A percentile compares a stretch with the other conserved stretches of the same genome.
Evolutionary conservation across 2,797 vertebrate genomes (phyloP).

Genomic region (Artibeus lituratus): DNA sequence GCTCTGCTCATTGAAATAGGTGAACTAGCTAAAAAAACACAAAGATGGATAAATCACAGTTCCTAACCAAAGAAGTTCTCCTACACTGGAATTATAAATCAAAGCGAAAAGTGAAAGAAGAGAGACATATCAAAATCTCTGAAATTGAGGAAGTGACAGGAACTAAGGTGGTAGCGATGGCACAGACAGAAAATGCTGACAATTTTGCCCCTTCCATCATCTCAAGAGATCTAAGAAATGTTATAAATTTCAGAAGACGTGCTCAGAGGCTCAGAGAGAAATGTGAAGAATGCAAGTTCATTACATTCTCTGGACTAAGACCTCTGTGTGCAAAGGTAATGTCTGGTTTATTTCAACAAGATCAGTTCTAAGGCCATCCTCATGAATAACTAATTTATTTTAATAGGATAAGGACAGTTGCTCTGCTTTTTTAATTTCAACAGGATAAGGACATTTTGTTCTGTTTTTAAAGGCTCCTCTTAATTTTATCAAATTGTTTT

Average conservation of each 20-base stretch:
- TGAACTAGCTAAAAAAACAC: not conserved
- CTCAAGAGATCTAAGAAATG: not conserved
- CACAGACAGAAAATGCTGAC: not conserved
- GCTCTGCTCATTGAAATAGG: not conserved
- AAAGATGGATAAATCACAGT: not conserved
- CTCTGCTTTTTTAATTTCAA: not conserved
- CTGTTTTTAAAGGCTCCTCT: not conserved
- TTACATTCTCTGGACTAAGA: not conserved
- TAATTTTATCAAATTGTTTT: not conserved
- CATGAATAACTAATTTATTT: not conserved
- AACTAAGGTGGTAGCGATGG: not conserved
- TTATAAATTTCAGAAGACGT: not conserved
- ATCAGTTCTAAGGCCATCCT: not conserved
- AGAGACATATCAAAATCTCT: not conserved
- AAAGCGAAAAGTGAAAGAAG: not conserved
- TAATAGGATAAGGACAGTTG: not conserved
- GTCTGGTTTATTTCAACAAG: not conserved
- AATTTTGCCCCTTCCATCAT: not conserved
- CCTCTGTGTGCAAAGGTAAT: not conserved
- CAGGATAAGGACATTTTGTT: not conserved
- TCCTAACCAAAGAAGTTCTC: not conserved
- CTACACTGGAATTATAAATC: not conserved
- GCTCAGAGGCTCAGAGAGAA: not conserved
- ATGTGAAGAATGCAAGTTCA: not conserved
- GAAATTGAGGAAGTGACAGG: not conserved